Evolutionary conservation across 1,140 invertebrate species (phyloP), one percentile per base, ranked within the genome.

Genomic region (Drosophila ficusphila): DNA sequence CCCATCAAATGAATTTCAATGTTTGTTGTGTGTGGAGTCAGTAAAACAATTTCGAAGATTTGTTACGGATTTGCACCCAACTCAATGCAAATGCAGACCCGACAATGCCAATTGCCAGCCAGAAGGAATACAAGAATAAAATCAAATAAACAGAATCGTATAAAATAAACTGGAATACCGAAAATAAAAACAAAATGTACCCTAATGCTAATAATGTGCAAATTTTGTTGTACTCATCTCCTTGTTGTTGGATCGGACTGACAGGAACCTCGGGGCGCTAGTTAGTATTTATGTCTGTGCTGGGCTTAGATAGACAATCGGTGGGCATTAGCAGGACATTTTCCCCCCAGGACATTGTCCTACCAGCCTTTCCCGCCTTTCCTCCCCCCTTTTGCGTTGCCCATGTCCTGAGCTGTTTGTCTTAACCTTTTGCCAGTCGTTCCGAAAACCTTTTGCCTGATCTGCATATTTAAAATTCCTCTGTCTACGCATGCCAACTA

Each of bases 151-250:
- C 39, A 53, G 16, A 44, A 60, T 34, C 25, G 38, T 29, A 58
- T 69, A 58, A 64, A 53, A 65, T 49, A 47, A 52, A 51, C 54
- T 44, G 12, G 25, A 25, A 67, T 44, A 44, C 23, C 52, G 36
- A 56, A 57, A 75, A 79, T 70, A 79, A 79, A 79, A 81, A 76
- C 52, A 76, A 76, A 81, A 61, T 62, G 44, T 76, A 46, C 68
- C 70, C 76, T 70, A 79, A 79, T 79, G 76, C 76, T 79, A 79
- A 79, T 79, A 79, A 71, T 79, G 76, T 79, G 76, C 76, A 79
- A 79, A 79, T 79, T 79, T 74, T 44, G 42, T 27, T 44, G 42
- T 27, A 25, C n/a, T 25, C 46, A 52, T 58, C 27, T 58, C 27
- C 31, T 33, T 38, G 31, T 46, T 31, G 11, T 42, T 29, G 41